Evolutionary conservation across 2,797 vertebrate genomes (phyloP), one percentile per base, ranked within the genome.

Genomic region (Pangasius mekongensis): DNA sequence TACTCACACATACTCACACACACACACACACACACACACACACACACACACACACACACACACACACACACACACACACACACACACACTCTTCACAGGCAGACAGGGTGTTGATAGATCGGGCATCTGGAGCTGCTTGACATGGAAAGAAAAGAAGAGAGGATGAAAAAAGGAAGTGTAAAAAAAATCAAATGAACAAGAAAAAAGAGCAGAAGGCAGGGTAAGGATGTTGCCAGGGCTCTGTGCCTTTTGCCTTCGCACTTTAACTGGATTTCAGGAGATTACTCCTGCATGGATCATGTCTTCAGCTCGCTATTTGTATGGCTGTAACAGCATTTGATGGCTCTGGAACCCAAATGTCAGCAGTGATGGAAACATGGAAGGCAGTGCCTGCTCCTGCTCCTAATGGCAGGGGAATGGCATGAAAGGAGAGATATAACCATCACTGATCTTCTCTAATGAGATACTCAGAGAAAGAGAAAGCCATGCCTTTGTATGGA

Each of bases 81-180:
- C 86, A 81, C 85, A 87, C 87, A 87, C 83, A 80, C 88, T 91
- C 74, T 92, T 95, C 92, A 93, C 94, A 95, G 93, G 93, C 95
- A 93, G 95, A 95, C 92, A 94, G 95, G 94, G 95, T 96, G 96
- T 96, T 96, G 95, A 96, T 96, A 95, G 96, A 96, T 95, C 95
- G 95, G 95, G 95, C 95, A 96, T 96, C 95, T 96, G 95, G 94
- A 95, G 92, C 95, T 94, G 93, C 94, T 94, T 95, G 94, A 96
- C 94, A 95, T 94, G 94, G 92, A 93, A 90, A 86, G 64, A 91
- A 89, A 90, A 85, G 85, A 86, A 83, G 87, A 73, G 7, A 93
- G 89, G 91, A 84, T 81, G 30, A 27, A 89, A 92, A 90, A 90
- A 89, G 54, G 60, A 80, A 39, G 81, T 62, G 20, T 74, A 67